Evolutionary conservation across 30 jellyfish, hydroid and myxozoan species (phyloP).

Genomic region (Cassiopea xamachana): DNA sequence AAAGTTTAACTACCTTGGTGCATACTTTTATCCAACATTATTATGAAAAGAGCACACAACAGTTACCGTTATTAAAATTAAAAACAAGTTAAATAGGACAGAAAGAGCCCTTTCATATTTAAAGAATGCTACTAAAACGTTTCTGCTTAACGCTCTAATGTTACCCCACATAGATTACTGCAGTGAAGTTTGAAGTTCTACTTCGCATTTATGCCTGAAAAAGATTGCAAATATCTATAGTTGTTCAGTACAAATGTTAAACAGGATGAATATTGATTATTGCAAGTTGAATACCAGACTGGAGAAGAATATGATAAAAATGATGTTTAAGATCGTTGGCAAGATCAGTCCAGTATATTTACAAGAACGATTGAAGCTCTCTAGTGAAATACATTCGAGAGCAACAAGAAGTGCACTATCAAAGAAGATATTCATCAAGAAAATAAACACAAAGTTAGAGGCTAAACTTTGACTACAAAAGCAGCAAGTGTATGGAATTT

Average conservation of each 20-base stretch:
- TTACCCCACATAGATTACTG: constrained; percentile 37
- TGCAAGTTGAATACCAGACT: constrained; percentile 17
- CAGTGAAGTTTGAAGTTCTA: constrained; percentile 30
- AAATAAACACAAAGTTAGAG: constrained; percentile 18
- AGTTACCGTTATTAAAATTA: too few relatives aligned
- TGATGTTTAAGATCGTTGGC: constrained; percentile 16
- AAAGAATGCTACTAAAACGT: neutral
- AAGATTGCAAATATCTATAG: constrained; percentile 6
- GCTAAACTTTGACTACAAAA: constrained; percentile 20
- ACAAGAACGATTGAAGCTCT: constrained; percentile 27
- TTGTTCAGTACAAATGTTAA: neutral
- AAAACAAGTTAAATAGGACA: too few relatives aligned
- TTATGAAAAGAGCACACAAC: too few relatives aligned
- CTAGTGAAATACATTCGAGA: too few relatives aligned
- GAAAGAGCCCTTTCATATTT: neutral
- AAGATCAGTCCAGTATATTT: constrained; percentile 41
- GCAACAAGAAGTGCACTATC: too few relatives aligned
- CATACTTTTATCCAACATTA: too few relatives aligned
- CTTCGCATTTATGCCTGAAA: constrained; percentile 14
- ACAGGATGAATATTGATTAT: neutral
- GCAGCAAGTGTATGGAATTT: constrained; percentile 13
- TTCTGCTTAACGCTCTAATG: neutral
- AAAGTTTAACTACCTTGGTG: too few relatives aligned
- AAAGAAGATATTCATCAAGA: neutral
- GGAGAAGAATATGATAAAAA: constrained; percentile 30